Evolutionary conservation across 53 echinoderm and acorn worm genomes (phyloP).

Genomic region (Luidia sarsii): DNA sequence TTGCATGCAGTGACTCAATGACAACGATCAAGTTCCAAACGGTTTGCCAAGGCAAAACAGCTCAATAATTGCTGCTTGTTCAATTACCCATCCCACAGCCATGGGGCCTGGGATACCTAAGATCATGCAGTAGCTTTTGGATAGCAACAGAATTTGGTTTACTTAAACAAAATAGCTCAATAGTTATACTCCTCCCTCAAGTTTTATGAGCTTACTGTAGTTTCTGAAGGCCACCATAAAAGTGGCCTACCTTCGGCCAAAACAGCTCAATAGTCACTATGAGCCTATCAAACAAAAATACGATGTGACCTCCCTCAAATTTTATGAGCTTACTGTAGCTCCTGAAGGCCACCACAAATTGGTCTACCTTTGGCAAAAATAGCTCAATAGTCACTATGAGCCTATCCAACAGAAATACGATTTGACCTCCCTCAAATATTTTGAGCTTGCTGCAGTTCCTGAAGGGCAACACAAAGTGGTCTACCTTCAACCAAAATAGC

Average conservation of each 20-base stretch:
- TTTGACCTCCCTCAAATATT: slow-evolving; percentile 82
- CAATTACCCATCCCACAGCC: neutral
- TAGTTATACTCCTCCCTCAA: slow-evolving; percentile 68
- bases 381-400: neutral
- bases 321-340: slow-evolving; percentile 88
- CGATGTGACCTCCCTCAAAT: slow-evolving; percentile 72
- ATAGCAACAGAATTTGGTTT: too few species aligned
- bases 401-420: neutral
- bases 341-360: slow-evolving; percentile 92
- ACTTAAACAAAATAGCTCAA: too few species aligned
- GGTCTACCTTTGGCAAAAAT: too few species aligned
- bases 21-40: too few species aligned
- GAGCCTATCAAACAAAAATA: neutral
- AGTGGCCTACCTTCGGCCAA: too few species aligned
- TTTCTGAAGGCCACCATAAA: slow-evolving; percentile 89
- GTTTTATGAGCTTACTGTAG: slow-evolving; percentile 88
- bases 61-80: neutral
- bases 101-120: slow-evolving; percentile 84
- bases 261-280: neutral
- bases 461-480: slow-evolving; percentile 93
- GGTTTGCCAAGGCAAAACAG: too few species aligned
- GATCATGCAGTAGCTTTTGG: slow-evolving; percentile 83
- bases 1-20: too few species aligned
- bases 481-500: too few species aligned
- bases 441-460: slow-evolving; percentile 88